Conservation (phyloP, 1,140 invertebrate species). For the Mya arenaria region DNA sequence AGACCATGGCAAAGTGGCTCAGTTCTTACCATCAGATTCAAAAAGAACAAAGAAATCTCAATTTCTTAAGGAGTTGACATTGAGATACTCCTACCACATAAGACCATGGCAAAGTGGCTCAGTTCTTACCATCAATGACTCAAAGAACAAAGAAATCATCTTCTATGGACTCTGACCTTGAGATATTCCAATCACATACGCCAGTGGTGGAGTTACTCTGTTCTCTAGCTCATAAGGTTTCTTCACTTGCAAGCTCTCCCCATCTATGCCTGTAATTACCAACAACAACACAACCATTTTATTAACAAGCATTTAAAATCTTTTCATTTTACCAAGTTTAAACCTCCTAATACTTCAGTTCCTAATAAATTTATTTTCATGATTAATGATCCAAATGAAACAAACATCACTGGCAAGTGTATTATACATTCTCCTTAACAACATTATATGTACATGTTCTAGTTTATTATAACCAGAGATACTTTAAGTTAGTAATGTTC, state of each 20-base stretch:
- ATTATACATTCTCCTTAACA: neutral
- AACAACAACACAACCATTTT: neutral
- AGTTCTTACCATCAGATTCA: neutral
- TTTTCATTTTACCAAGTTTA: neutral
- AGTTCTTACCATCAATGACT: neutral
- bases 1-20: too few relatives aligned
- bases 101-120: too few relatives aligned
- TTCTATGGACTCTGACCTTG: slow-evolving; percentile 81
- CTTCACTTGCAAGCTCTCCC: slow-evolving; percentile 84
- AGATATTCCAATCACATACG: slow-evolving; percentile 92
- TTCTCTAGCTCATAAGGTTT: slow-evolving; percentile 77
- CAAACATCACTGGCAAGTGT: neutral
- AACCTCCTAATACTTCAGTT: neutral
- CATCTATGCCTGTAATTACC: slow-evolving; percentile 72
- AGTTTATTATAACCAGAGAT: too few relatives aligned
- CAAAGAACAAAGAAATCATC: neutral
- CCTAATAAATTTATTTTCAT: neutral
- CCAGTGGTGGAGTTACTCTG: slow-evolving; percentile 87
- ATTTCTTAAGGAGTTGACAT: slow-evolving; percentile 70
- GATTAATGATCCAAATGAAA: neutral
- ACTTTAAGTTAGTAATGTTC: too few relatives aligned
- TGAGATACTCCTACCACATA: too few relatives aligned
- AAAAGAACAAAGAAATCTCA: neutral
- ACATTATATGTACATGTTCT: too few relatives aligned
- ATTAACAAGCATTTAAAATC: neutral